A percentile compares a stretch with the other conserved stretches of the same genome.
phyloP scores from a whole-genome alignment of 1,140 invertebrate species.

The Micrasema minimum region DNA sequence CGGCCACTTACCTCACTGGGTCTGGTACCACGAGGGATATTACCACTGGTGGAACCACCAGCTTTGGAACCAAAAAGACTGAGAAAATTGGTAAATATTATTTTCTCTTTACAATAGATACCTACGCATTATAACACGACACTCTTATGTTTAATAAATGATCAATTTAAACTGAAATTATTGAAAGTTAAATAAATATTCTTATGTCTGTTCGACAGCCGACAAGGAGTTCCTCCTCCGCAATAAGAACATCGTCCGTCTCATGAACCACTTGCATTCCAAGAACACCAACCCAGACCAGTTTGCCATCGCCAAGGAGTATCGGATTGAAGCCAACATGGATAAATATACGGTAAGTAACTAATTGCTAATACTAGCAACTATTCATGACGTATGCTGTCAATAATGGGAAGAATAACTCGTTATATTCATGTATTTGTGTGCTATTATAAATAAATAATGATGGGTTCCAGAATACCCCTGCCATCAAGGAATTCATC shows the following conservation, averaged over 20 bases:
- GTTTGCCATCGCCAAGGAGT: constrained; percentile 66
- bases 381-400: no score
- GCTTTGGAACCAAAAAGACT: neutral
- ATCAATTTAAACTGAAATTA: no score
- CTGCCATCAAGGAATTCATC: constrained; percentile 68
- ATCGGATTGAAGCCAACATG: constrained; percentile 65
- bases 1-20: neutral
- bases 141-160: no score
- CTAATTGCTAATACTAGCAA: neutral
- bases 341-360: constrained; percentile 58
- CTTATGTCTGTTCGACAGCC: no score
- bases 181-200: neutral
- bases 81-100: constrained; percentile 11
- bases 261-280: constrained; percentile 71
- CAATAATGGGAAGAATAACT: constrained; percentile 7
- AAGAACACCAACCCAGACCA: constrained; percentile 62
- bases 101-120: neutral
- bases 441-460: no score
- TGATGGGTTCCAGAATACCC: constrained; percentile 58
- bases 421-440: no score
- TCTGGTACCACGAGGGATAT: neutral
- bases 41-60: neutral
- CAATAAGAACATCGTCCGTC: constrained; percentile 70
- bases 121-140: neutral
- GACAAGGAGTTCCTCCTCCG: constrained; percentile 65